phyloP scores from a whole-genome alignment of 1,140 invertebrate species.

The Drosophila repletoides region DNA sequence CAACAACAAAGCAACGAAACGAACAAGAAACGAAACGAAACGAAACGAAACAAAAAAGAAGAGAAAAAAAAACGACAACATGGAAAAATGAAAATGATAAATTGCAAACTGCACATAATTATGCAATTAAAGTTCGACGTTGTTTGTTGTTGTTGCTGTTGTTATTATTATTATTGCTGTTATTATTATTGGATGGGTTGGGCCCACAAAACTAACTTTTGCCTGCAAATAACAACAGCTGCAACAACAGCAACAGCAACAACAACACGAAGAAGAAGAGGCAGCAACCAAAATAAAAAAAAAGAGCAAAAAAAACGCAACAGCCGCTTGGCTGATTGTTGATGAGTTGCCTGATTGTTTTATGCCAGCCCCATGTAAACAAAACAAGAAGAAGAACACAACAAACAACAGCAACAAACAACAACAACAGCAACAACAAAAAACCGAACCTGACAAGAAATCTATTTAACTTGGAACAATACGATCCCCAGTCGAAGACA shows the following conservation, averaged over 20 bases:
- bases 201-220: constrained; percentile 52
- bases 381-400: neutral
- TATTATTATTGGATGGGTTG: constrained; percentile 69
- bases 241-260: constrained; percentile 26
- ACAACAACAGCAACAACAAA: constrained; percentile 5
- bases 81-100: constrained; percentile 82
- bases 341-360: constrained; percentile 34
- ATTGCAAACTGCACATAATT: constrained; percentile 82
- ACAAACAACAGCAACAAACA: constrained; percentile 11
- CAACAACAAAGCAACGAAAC: constrained; percentile 8
- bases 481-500: constrained; percentile 2
- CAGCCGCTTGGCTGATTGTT: constrained; percentile 25
- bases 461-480: constrained; percentile 34
- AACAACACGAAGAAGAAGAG: constrained; percentile 11
- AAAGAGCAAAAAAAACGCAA: constrained; percentile 38
- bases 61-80: constrained; percentile 53
- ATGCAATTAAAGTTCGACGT: constrained; percentile 82
- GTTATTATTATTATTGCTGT: constrained; percentile 48
- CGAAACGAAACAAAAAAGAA: constrained; percentile 29
- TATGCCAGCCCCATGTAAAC: constrained; percentile 37
- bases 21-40: constrained; percentile 21
- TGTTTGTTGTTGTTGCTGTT: constrained; percentile 34
- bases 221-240: too few relatives aligned
- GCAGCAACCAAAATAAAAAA: constrained; percentile 6
- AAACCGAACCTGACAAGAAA: constrained; percentile 22